Evolutionary conservation across 2,113 vertebrate genomes (phyloP), one percentile per base, ranked within the genome.

Genomic region (Nematolebias whitei): DNA sequence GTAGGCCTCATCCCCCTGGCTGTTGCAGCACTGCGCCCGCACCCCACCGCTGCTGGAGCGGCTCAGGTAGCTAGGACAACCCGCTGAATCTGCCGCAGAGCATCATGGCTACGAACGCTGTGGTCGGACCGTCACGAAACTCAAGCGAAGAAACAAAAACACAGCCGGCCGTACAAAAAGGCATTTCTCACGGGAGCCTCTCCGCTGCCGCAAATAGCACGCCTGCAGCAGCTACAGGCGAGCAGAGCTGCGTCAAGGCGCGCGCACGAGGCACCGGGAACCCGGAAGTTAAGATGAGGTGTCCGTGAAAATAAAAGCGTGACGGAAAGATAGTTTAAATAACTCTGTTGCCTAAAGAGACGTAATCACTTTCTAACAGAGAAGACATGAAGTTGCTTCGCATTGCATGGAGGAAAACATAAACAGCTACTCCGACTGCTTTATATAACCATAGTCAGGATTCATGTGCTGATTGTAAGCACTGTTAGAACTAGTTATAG

Each of bases 1-100:
- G 32, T 93, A 95, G 95, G 95, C 95, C 95, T 94, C 93, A 91
- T 93, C 91, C 88, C 52, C 93, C 91, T n/a, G 67, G 89, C 90
- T 85, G 91, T 87, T 35, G 32, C 32, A 10, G 91, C 92, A 80
- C 93, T 91, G 32, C 32, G 9, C 90, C 52, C 93, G 90, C 87
- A 88, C 78, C 87, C 26, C 78, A 79, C 82, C 79, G 79, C 80
- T 80, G 83, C 68, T 68, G 83, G 75, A 82, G 79, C 70, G 80
- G 83, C 83, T 87, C 79, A 81, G 87, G 61, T 82, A 78, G 86
- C 87, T 89, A 87, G 82, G 87, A 85, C 79, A 85, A 87, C 73
- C 86, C 82, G 83, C 87, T 70, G 57, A 76, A 88, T 68, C 81
- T 85, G 54, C 59, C 76, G 47, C 68, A 38, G 49, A 78, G 44